phyloP scores from a whole-genome alignment of 2,888 invertebrate species.

The Sylvicola cinctus region DNA sequence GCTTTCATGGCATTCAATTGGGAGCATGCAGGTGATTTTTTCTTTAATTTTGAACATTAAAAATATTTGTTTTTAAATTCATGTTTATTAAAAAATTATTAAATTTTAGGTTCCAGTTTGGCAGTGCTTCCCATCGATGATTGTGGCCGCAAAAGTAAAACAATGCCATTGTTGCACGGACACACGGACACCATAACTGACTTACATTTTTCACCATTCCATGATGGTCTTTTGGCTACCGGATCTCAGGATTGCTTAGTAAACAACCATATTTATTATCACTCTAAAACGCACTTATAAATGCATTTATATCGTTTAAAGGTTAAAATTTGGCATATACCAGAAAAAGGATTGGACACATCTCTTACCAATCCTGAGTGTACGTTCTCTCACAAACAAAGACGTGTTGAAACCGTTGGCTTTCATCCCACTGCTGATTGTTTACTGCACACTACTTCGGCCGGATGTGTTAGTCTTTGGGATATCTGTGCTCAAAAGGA shows the following conservation, averaged over 20 bases:
- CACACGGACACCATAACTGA: constrained; percentile 85
- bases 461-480: constrained; percentile 63
- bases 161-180: constrained; percentile 67
- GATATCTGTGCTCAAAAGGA: constrained; percentile 70
- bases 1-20: constrained; percentile 91
- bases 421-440: constrained; percentile 86
- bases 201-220: constrained; percentile 89
- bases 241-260: constrained; percentile 75
- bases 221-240: constrained; percentile 78
- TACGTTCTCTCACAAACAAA: constrained; percentile 62
- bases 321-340: constrained; percentile 83
- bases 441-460: constrained; percentile 69
- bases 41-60: constrained; percentile 3
- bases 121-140: constrained; percentile 76
- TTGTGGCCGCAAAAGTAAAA: constrained; percentile 73
- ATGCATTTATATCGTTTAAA: constrained; percentile 15
- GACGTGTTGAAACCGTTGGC: constrained; percentile 70
- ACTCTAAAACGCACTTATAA: neutral
- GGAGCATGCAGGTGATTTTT: constrained; percentile 53
- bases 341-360: constrained; percentile 56
- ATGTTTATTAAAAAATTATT: neutral
- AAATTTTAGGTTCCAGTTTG: constrained; percentile 55
- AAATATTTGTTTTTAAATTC: constrained; percentile 3
- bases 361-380: constrained; percentile 59
- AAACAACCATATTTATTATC: constrained; percentile 10